These are phyloP conservation scores for Lasioglossum calceatum DNA, from an alignment of 2,888 invertebrate genomes.

Conservation along the genomic window DNA sequence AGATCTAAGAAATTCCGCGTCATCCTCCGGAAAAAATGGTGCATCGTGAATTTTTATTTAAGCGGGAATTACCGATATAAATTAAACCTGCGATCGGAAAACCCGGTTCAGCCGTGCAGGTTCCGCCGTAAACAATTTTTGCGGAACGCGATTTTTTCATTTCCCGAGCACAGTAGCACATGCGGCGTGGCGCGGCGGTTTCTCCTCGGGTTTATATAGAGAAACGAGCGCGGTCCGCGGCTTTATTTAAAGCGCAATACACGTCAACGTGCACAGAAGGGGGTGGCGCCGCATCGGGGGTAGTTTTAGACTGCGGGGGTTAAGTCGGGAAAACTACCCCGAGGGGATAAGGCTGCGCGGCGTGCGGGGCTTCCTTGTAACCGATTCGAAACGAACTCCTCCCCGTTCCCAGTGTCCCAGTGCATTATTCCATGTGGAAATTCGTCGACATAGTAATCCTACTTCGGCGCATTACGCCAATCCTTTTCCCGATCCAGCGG, in stretches of 20 bases:
- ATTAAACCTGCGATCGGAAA: not conserved
- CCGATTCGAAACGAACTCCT: constrained; percentile 18
- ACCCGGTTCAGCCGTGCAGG: not conserved
- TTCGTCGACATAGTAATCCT: constrained; percentile 36
- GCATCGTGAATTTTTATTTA: not conserved
- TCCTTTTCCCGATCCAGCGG: constrained; percentile 20
- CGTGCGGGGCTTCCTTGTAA: not conserved
- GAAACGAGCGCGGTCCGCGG: not conserved
- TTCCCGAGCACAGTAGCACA: not conserved
- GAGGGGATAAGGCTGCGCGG: not conserved
- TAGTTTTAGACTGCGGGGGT: constrained; percentile 19
- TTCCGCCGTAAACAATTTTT: constrained; percentile 18
- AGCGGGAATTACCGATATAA: not conserved
- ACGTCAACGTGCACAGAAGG: not conserved
- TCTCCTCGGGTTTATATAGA: not conserved
- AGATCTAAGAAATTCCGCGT: no score
- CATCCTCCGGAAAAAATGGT: no score
- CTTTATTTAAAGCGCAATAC: constrained; percentile 35
- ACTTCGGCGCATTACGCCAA: constrained; percentile 32
- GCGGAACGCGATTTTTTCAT: constrained; percentile 1
- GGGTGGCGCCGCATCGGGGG: not conserved
- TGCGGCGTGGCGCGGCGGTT: not conserved
- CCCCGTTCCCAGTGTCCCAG: not conserved
- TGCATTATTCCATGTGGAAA: constrained; percentile 20
- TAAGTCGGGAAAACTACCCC: constrained; percentile 2